Percentiles rank a stretch among this genome's conserved stretches.
Evolutionary conservation across 2,113 vertebrate species (phyloP).

Genomic region (Halichoerus grypus): DNA sequence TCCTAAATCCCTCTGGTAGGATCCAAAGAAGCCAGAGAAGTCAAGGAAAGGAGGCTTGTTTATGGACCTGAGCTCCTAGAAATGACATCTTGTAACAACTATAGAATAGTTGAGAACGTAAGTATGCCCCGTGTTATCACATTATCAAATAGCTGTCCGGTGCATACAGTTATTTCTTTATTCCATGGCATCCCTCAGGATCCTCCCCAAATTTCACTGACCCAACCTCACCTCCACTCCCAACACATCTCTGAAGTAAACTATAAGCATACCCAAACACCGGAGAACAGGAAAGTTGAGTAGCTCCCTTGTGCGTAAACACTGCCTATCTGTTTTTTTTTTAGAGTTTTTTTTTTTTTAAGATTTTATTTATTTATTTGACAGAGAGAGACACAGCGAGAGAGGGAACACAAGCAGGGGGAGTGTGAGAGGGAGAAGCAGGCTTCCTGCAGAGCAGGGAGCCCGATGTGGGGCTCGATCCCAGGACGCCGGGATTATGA

Average conservation of each 20-base stretch:
- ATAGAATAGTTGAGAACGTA: fast-evolving
- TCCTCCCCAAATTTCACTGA: not conserved
- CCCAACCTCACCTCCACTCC: not conserved
- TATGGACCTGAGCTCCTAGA: not conserved
- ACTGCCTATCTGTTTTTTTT: too few species aligned
- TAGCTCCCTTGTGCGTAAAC: not conserved
- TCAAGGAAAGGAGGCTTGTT: not conserved
- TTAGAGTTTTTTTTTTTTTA: too few species aligned
- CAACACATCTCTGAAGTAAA: not conserved
- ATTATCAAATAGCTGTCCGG: not conserved
- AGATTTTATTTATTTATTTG: too few species aligned
- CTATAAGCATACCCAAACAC: not conserved
- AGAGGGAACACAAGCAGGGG: too few species aligned
- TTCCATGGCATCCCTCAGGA: not conserved
- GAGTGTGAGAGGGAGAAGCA: too few species aligned
- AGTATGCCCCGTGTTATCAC: fast-evolving
- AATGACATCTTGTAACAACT: not conserved
- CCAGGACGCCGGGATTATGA: too few species aligned
- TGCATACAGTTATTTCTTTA: not conserved
- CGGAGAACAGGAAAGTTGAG: not conserved
- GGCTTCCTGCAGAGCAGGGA: too few species aligned
- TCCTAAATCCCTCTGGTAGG: not conserved
- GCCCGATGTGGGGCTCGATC: too few species aligned
- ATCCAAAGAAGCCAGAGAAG: not conserved
- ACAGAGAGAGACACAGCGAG: too few species aligned